A percentile compares a stretch with the other conserved stretches of the same genome.
Evolutionary conservation across 2,113 vertebrate genomes (phyloP).

Genomic region (Cercocebus atys): DNA sequence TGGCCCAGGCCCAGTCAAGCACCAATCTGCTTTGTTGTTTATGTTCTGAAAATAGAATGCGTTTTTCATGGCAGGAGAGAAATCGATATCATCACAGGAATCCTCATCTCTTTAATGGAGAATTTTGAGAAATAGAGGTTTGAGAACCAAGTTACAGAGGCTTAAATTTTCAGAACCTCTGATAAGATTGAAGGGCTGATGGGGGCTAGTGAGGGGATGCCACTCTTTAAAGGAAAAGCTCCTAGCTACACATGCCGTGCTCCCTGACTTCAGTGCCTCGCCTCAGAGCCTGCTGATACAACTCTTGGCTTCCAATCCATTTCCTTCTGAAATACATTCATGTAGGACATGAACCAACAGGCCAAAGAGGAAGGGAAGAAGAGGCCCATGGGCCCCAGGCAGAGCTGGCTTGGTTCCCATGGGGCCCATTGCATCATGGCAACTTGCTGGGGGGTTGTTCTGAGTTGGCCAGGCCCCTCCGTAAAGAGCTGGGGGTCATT

Average conservation of each 20-base stretch:
- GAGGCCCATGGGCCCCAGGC: constrained; percentile 45
- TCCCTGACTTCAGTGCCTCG: not conserved
- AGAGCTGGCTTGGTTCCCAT: constrained; percentile 10
- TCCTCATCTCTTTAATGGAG: constrained; percentile 2
- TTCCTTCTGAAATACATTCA: constrained; percentile 56
- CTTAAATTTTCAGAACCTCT: constrained; percentile 33
- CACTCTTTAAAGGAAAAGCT: constrained; percentile 4
- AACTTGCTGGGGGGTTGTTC: not conserved
- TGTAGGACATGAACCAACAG: constrained; percentile 56
- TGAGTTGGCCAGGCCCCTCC: not conserved
- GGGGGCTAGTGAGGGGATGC: not conserved
- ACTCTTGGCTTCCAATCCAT: constrained; percentile 38
- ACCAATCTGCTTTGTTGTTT: constrained; percentile 56
- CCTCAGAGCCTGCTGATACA: not conserved
- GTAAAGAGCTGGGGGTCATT: constrained; percentile 28
- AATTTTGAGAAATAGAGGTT: not conserved
- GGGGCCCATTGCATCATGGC: constrained; percentile 10
- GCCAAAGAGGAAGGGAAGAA: not conserved
- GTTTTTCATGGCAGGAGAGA: constrained; percentile 50
- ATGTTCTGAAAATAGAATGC: not conserved
- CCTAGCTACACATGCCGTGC: not conserved
- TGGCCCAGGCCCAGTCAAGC: constrained; percentile 13
- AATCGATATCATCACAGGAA: constrained; percentile 52
- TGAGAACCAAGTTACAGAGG: not conserved
- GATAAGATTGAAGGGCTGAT: not conserved